Conservation (phyloP, 2,797 vertebrate genomes). For the Chromobotia macracanthus region DNA sequence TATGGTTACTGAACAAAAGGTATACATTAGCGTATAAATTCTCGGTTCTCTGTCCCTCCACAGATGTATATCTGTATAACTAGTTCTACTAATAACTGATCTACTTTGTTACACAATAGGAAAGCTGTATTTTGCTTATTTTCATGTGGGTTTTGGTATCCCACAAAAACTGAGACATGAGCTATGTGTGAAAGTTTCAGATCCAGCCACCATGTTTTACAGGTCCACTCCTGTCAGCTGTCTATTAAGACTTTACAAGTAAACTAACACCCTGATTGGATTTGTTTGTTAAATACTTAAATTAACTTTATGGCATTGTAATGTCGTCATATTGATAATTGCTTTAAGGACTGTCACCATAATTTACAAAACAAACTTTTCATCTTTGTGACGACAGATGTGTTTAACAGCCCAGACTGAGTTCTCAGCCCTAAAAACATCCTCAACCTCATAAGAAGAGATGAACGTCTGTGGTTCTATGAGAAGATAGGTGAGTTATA, state of each 20-base stretch:
- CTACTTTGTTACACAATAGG: too few relatives aligned
- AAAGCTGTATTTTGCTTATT: too few relatives aligned
- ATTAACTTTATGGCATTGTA: not conserved
- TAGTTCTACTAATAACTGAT: too few relatives aligned
- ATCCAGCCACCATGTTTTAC: not conserved
- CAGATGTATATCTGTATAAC: too few relatives aligned
- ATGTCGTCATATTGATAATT: not conserved
- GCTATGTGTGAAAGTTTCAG: not conserved
- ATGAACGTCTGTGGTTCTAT: not conserved
- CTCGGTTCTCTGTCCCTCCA: too few relatives aligned
- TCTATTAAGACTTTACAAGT: not conserved
- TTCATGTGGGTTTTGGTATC: too few relatives aligned
- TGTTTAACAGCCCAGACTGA: not conserved
- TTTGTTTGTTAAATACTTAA: not conserved
- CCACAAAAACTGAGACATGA: not conserved
- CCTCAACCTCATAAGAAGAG: not conserved
- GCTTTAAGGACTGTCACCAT: not conserved
- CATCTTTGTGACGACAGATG: conserved; percentile 13
- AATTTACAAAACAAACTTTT: conserved; percentile 2
- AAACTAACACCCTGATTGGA: not conserved
- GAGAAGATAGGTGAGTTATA: not conserved
- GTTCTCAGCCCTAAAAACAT: not conserved
- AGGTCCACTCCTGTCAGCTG: not conserved
- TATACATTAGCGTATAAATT: too few relatives aligned
- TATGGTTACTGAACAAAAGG: too few relatives aligned